A percentile compares a stretch with the other conserved stretches of the same genome.
These are phyloP conservation scores for Tenthredo notha DNA, from an alignment of 2,888 invertebrate species.

Conservation along the genomic window DNA sequence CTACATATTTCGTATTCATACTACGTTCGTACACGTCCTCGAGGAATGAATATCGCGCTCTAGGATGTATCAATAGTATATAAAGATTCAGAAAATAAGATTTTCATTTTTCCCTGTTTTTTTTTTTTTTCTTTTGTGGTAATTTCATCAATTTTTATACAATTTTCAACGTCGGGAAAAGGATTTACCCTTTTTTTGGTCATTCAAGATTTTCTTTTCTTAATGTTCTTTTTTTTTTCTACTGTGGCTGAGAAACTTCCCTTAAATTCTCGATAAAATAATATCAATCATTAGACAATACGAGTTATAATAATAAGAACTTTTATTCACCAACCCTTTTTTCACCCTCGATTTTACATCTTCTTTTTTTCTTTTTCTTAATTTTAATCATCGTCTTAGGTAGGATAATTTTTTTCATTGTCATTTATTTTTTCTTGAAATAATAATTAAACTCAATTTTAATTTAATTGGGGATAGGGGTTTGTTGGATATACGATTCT, in stretches of 20 bases:
- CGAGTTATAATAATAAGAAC: no score
- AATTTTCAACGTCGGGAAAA: background rate
- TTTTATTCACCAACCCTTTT: no score
- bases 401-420: background rate
- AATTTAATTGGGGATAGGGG: slow-evolving; percentile 5
- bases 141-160: background rate
- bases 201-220: no score
- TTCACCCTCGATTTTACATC: no score
- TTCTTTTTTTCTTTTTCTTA: no score
- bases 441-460: background rate
- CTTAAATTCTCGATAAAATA: no score
- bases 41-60: background rate
- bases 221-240: no score
- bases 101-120: background rate
- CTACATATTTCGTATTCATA: background rate
- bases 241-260: no score
- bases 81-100: background rate
- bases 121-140: background rate
- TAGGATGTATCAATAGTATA: background rate
- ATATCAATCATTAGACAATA: no score
- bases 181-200: background rate
- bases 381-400: no score
- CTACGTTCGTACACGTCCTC: background rate
- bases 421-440: background rate
- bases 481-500: background rate